Percentiles rank a stretch among this genome's conserved stretches.
Conservation (phyloP, 2,113 vertebrate species). For the Nyctereutes procyonoides region DNA sequence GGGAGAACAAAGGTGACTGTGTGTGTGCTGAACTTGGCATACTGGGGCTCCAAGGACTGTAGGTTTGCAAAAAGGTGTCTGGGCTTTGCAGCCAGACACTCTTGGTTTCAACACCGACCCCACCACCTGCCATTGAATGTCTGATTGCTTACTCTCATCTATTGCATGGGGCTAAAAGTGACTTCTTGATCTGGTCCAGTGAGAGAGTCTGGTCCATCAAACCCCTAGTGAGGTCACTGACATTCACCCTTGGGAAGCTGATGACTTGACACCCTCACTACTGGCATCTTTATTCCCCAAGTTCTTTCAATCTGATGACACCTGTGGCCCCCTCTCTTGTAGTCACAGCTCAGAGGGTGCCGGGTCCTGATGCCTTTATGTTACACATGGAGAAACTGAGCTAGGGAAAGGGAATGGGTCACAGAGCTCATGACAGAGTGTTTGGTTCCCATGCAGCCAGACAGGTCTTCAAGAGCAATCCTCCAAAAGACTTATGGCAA, state of each 20-base stretch:
- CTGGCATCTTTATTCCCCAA: not conserved
- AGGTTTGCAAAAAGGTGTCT: not conserved
- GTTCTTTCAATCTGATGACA: not conserved
- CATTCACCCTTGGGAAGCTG: not conserved
- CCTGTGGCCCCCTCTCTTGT: not conserved
- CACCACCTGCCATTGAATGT: not conserved
- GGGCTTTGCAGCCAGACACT: not conserved
- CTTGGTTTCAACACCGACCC: not conserved
- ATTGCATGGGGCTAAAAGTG: not conserved
- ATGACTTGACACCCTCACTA: not conserved
- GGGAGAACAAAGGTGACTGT: not conserved
- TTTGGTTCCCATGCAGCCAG: not conserved
- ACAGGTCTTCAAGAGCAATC: not conserved
- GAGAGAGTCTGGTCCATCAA: not conserved
- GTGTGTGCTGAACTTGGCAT: not conserved
- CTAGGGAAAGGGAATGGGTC: not conserved
- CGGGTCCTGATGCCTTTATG: not conserved
- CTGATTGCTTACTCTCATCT: not conserved
- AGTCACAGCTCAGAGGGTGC: not conserved
- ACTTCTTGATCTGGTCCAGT: not conserved
- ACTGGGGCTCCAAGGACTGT: rapidly evolving
- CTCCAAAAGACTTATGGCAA: not conserved
- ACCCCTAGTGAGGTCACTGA: not conserved
- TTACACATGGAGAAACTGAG: not conserved
- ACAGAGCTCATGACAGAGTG: not conserved